Conservation (phyloP, 2,797 vertebrate species). For the Euphonia xanthogaster region DNA sequence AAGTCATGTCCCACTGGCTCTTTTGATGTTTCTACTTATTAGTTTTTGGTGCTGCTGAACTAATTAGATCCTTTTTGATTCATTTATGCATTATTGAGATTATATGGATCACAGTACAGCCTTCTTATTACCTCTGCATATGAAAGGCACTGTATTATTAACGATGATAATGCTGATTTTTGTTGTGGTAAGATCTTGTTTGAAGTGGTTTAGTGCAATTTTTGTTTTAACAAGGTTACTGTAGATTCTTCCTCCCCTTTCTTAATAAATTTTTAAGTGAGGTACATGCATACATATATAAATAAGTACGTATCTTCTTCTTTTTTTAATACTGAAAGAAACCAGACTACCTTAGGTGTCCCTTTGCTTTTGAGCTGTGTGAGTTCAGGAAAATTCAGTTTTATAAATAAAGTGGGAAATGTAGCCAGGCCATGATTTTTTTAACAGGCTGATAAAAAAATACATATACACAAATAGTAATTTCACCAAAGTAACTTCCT, state of each 20-base stretch:
- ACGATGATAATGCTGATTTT: background rate
- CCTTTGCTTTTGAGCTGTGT: background rate
- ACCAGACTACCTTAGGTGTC: background rate
- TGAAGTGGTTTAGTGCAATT: background rate
- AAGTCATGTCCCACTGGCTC: background rate
- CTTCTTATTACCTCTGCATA: background rate
- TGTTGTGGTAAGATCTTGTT: background rate
- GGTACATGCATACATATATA: background rate
- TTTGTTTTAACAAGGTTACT: background rate
- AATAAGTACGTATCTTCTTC: background rate
- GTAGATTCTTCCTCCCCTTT: background rate
- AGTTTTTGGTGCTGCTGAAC: slow-evolving; percentile 7
- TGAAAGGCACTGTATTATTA: slow-evolving; percentile 20
- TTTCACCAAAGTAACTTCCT: background rate
- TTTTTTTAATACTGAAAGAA: background rate
- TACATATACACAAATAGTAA: background rate
- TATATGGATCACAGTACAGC: background rate
- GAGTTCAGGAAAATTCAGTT: background rate
- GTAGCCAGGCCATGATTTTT: background rate
- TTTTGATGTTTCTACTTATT: slow-evolving; percentile 37
- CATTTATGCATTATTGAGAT: slow-evolving; percentile 6
- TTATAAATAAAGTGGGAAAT: background rate
- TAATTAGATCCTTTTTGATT: slow-evolving; percentile 45
- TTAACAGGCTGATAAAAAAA: background rate
- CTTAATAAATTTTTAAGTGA: background rate